Base-by-base conservation (phyloP, 2,113 vertebrate genomes). In the Danio rerio region DNA sequence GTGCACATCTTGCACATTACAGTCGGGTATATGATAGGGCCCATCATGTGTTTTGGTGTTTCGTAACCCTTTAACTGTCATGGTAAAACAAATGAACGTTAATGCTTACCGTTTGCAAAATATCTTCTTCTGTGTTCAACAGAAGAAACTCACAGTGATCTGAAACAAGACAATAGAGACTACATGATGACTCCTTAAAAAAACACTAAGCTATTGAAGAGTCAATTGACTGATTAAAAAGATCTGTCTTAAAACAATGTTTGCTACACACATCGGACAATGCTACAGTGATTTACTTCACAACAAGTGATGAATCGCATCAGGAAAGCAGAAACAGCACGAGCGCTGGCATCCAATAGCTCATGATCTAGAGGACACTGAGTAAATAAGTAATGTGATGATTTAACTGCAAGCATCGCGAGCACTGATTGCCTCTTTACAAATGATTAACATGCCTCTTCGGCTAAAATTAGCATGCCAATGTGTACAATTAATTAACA, bases 401-500 rank as follows among this genome's bases (percentile, higher is more conserved):
- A 50, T 76, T 63, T 56, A 73, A 66, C 71, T 16, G 45, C 70
- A 61, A 75, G 70, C 78, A 43, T 59, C 47, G 12, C 21, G 12
- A 61, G 10, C 72, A 63, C 31, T 56, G 65, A 70, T 63, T 55
- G 63, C 53, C 72, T 85, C 79, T 55, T 85, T 81, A 85, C 53
- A 78, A 70, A 66, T 81, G 56, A 81, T 59, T 56, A 81, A 56
- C 31, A 49, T 71, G 63, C 13, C n/a, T 62, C 81, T 77, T 55
- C 73, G 40, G 61, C 65, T 55, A 70, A 80, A 65, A 58, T 78
- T 59, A 77, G 56, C 65, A 83, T 70, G 53, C 61, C 65, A 7
- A 77, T 83, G 55, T 69, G 62, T 77, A 77, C 73, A 58, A 66
- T 75, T 50, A 55, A 75, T 71, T 85, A 71, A 53, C 68, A 78